Conservation (phyloP, 2,113 vertebrate genomes). For the Acanthisitta chloris region DNA sequence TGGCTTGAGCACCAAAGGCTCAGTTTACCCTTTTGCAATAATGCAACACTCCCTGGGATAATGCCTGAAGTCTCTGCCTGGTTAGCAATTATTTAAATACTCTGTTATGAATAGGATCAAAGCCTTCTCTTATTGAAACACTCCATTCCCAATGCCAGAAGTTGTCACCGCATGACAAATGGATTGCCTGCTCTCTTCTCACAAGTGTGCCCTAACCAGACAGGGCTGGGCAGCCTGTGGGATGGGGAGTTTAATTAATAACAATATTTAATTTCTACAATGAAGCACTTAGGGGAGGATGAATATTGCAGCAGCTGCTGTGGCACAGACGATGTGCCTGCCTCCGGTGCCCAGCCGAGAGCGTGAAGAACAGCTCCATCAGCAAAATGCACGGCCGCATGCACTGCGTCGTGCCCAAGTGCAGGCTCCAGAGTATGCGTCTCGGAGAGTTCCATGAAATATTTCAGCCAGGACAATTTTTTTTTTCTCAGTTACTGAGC, state of each 20-base stretch:
- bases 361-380: not conserved
- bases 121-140: constrained; percentile 51
- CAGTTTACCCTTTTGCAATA: constrained; percentile 44
- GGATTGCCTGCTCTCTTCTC: not conserved
- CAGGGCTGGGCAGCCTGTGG: constrained; percentile 21
- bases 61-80: constrained; percentile 32
- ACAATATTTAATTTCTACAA: constrained; percentile 54
- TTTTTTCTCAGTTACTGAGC: constrained; percentile 57
- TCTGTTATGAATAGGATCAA: constrained; percentile 55
- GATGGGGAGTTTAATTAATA: constrained; percentile 49
- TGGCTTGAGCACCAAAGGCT: not conserved
- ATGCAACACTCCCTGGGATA: constrained; percentile 10
- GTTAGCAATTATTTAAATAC: constrained; percentile 64
- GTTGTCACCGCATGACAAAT: constrained; percentile 51
- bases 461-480: constrained; percentile 37
- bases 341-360: not conserved
- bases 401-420: not conserved
- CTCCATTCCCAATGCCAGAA: constrained; percentile 38
- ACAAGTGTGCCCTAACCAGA: not conserved
- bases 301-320: not conserved
- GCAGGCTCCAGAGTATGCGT: constrained; percentile 48
- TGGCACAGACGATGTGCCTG: not conserved
- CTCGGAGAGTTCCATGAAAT: not conserved
- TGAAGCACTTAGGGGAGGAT: not conserved
- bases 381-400: not conserved